Conservation (phyloP, 2,888 invertebrate species). For the Plusia festucae region DNA sequence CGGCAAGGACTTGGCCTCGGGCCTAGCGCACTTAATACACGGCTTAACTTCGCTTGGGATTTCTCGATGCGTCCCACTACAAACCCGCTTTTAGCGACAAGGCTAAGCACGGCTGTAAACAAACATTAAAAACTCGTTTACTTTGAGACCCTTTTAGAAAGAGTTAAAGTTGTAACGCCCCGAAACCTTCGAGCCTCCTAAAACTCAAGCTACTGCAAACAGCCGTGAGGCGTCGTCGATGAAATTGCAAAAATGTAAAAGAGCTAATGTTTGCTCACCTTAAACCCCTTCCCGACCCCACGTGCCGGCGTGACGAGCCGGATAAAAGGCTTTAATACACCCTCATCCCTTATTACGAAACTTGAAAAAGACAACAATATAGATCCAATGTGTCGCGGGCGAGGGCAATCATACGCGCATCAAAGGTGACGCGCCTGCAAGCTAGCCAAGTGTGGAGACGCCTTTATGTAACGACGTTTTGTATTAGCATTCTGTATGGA, state of each 20-base stretch:
- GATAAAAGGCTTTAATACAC: conserved; percentile 90
- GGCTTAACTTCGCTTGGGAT: conserved; percentile 77
- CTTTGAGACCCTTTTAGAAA: conserved; percentile 80
- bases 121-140: conserved; percentile 82
- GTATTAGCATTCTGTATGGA: conserved; percentile 78
- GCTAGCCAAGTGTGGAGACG: conserved; percentile 86
- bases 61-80: conserved; percentile 68
- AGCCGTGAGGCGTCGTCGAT: conserved; percentile 84
- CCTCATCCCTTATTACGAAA: conserved; percentile 90
- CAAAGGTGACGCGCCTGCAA: conserved; percentile 84
- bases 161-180: conserved; percentile 81
- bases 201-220: conserved; percentile 80
- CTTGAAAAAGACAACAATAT: conserved; percentile 90
- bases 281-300: conserved; percentile 88
- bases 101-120: conserved; percentile 69
- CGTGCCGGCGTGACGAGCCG: conserved; percentile 88
- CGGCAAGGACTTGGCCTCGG: conserved; percentile 84
- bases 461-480: conserved; percentile 81
- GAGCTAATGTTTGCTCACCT: conserved; percentile 89
- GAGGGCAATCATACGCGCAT: conserved; percentile 89
- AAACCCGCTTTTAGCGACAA: conserved; percentile 66
- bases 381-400: conserved; percentile 89
- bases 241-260: conserved; percentile 90
- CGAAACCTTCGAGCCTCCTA: conserved; percentile 72
- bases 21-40: conserved; percentile 83